Base-by-base conservation (phyloP, 2,797 vertebrate species). In the Otolemur crassicaudatus region DNA sequence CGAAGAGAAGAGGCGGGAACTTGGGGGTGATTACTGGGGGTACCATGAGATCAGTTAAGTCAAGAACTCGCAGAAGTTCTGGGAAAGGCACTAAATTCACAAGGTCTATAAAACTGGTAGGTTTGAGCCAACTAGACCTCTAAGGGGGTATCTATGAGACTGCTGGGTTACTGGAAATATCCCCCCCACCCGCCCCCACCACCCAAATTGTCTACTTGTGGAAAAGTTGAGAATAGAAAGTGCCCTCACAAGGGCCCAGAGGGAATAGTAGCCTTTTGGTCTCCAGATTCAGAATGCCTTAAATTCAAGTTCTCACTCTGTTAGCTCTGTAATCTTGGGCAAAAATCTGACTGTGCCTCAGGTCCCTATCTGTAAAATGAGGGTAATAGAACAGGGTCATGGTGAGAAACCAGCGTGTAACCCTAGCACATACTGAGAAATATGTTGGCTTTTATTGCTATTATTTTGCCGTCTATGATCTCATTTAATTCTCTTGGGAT, bases 221-320 rank as follows among this genome's bases (percentile, higher is more conserved):
- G 10, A 43, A 31, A 73, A 73, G 7, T 77, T 92, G 69, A 89
- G 60, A 80, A 34, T 23, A 17, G 23, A 77, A 94, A 86, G 67
- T 49, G 10, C 17, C 5, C 4, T 91, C 40, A 76, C 10, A 22
- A 61, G 49, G 29, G 49, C n/a, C 29, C 87, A 40, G 25, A 72
- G 84, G 20, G 25, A n/a, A 16, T 58, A n/a, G 12, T 46, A 20
- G 7, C 1, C 14, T 61, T 69, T 95, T 61, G 83, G 2, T 40
- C n/a, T 84, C 56, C 58, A 65, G 60, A 80, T 9, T 1, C n/a
- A 87, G 83, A 61, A 0, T n/a, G 8, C 7, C 13, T 88, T 92
- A 16, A 76, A 5, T 96, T 87, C 61, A 53, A 58, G 93, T 91
- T 91, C 83, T 93, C 20, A 85, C 60, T 87, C 37, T 82, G 67